Conservation (phyloP, 2,888 invertebrate species). For the Alsophila aescularia region DNA sequence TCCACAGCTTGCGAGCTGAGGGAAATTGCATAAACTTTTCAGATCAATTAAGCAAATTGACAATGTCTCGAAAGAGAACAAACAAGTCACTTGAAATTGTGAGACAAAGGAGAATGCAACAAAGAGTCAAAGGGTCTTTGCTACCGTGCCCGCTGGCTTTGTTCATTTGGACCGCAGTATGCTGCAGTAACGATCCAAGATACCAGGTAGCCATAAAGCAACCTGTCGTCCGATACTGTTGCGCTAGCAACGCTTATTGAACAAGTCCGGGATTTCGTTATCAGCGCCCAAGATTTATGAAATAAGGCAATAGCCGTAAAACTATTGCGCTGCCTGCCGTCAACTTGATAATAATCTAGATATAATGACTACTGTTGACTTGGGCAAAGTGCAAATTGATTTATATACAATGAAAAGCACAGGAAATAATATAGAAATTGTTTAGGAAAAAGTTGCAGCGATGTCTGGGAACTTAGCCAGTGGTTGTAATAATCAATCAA, state of each 20-base stretch:
- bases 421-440: no score
- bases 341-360: not conserved
- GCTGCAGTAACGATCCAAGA: constrained; percentile 62
- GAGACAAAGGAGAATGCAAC: constrained; percentile 35
- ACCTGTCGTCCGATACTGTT: constrained; percentile 60
- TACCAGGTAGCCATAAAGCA: constrained; percentile 69
- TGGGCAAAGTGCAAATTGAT: not conserved
- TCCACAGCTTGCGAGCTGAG: constrained; percentile 15
- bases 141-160: constrained; percentile 23
- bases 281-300: constrained; percentile 35
- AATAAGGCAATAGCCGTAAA: constrained; percentile 25
- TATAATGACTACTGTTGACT: not conserved
- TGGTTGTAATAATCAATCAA: no score
- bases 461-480: no score
- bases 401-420: not conserved
- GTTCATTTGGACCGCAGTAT: constrained; percentile 19
- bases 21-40: constrained; percentile 6
- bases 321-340: constrained; percentile 15
- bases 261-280: constrained; percentile 30
- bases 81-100: constrained; percentile 7
- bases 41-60: constrained; percentile 11
- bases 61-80: constrained; percentile 2
- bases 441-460: no score
- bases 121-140: constrained; percentile 14
- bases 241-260: constrained; percentile 26